Percentiles rank a stretch among this genome's conserved stretches.
phyloP scores from a whole-genome alignment of 2,888 invertebrate species.

The Protonemura montana region DNA sequence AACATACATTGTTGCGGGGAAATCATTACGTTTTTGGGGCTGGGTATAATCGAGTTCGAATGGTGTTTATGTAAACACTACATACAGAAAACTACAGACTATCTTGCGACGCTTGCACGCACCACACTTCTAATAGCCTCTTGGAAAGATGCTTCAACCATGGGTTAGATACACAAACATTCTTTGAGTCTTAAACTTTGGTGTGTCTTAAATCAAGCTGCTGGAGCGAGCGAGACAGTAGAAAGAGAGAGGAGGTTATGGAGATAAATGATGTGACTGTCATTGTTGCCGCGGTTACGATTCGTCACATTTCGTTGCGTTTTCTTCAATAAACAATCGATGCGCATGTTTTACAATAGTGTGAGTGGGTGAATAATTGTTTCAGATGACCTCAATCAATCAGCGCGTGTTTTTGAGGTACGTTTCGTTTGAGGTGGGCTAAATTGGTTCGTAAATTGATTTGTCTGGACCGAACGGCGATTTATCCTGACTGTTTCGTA shows the following conservation, averaged over 20 bases:
- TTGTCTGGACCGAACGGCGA: neutral
- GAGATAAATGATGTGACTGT: neutral
- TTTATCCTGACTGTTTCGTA: neutral
- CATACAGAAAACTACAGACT: neutral
- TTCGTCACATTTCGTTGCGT: neutral
- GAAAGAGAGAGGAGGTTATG: neutral
- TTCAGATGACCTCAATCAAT: neutral
- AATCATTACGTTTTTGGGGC: neutral
- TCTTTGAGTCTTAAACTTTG: neutral
- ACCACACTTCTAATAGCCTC: neutral
- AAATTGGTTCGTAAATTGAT: neutral
- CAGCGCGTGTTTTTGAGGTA: neutral
- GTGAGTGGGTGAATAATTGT: no score
- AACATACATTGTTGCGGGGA: neutral
- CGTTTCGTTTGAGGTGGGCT: neutral
- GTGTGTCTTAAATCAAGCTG: constrained; percentile 2
- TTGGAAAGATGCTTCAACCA: constrained; percentile 17
- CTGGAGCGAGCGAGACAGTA: neutral
- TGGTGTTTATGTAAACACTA: neutral
- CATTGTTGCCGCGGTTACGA: neutral
- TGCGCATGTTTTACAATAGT: neutral
- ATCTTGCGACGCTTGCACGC: neutral
- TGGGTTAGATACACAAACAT: constrained; percentile 20
- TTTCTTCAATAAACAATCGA: neutral
- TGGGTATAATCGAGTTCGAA: neutral